phyloP scores from a whole-genome alignment of 2,888 invertebrate genomes.

The Cataglyphis altisquamis region DNA sequence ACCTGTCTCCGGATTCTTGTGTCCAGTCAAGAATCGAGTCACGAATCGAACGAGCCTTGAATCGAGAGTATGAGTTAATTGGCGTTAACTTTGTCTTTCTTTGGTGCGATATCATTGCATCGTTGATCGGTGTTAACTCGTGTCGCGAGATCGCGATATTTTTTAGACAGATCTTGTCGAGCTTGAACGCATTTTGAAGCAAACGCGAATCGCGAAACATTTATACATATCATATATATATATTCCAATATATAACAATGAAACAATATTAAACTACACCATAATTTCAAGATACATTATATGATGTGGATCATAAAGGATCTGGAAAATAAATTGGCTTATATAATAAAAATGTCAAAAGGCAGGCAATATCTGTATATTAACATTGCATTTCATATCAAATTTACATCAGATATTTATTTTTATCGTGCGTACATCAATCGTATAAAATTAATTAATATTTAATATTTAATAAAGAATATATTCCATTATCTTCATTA shows the following conservation, averaged over 20 bases:
- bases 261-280: not conserved
- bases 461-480: not conserved
- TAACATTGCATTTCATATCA: not conserved
- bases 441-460: not conserved
- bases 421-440: not conserved
- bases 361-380: not conserved
- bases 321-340: not conserved
- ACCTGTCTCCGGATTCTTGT: constrained; percentile 63
- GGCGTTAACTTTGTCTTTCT: not conserved
- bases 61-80: constrained; percentile 23
- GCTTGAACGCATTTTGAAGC: not conserved
- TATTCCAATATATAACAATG: not conserved
- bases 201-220: not conserved
- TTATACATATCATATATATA: too few relatives aligned
- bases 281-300: not conserved
- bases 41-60: constrained; percentile 17
- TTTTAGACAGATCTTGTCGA: not conserved
- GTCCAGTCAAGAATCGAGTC: constrained; percentile 37
- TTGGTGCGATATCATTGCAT: not conserved
- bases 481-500: too few relatives aligned
- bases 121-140: not conserved
- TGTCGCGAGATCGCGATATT: constrained; percentile 24
- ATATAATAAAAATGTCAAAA: not conserved
- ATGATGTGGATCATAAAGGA: not conserved
- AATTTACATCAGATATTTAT: not conserved